Base-by-base conservation (phyloP, 2,888 invertebrate genomes). In the Zygaena filipendulae region DNA sequence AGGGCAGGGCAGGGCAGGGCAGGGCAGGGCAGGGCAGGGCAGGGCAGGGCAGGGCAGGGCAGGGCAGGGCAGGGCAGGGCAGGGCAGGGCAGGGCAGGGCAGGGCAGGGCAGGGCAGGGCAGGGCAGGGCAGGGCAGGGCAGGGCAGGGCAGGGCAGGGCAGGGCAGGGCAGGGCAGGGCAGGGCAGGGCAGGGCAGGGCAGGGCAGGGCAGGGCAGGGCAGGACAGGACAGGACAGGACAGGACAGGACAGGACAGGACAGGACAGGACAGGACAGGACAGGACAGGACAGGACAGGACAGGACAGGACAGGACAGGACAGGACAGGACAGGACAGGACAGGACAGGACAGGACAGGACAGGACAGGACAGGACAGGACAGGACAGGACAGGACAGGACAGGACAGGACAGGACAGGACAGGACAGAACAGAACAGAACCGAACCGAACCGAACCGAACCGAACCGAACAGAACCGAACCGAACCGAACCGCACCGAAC, bases 401-500 rank as follows among this genome's bases (percentile, higher is more conserved):
- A 21, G 21, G 21, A n/a, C 21, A 21, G 21, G 21, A n/a, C 21
- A n/a, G 21, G 21, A n/a, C 21, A 21, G 21, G 21, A n/a, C 21
- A 21, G 21, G 21, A n/a, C 21, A 21, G 21, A n/a, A n/a, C n/a
- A n/a, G n/a, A n/a, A n/a, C n/a, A n/a, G n/a, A n/a, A n/a, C n/a
- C n/a, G n/a, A n/a, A n/a, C n/a, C n/a, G n/a, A n/a, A n/a, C n/a
- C n/a, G n/a, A n/a, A n/a, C n/a, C n/a, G n/a, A n/a, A n/a, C n/a
- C n/a, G n/a, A n/a, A n/a, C n/a, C n/a, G n/a, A n/a, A n/a, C n/a
- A n/a, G n/a, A n/a, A n/a, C n/a, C n/a, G n/a, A 10, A 9, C 20
- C 18, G 21, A 36, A 36, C 30, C 8, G 23, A 21, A 27, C 21
- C 30, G 31, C 11, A n/a, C n/a, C n/a, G n/a, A n/a, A n/a, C n/a